A percentile compares a stretch with the other conserved stretches of the same genome.
Conservation (phyloP, 2,113 vertebrate genomes). For the Otis tarda region DNA sequence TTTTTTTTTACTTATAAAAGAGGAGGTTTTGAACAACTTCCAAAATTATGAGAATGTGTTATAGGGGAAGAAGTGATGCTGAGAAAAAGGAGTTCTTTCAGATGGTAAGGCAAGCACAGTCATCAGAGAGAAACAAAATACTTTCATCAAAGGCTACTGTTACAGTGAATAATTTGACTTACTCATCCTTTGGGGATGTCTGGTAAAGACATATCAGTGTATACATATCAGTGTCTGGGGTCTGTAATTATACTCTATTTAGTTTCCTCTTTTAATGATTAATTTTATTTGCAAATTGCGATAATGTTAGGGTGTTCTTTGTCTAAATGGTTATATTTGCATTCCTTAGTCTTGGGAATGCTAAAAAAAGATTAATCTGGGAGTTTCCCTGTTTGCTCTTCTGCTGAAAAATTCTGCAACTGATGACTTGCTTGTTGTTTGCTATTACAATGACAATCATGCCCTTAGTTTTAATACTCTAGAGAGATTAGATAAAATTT, state of each 20-base stretch:
- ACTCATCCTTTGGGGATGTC: background rate
- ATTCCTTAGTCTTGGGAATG: background rate
- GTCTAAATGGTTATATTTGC: background rate
- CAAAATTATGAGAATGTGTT: background rate
- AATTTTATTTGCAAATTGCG: background rate
- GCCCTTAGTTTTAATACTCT: background rate
- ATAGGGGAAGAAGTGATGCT: background rate
- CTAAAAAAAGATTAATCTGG: background rate
- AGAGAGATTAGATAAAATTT: background rate
- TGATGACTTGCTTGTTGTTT: background rate
- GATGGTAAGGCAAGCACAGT: background rate
- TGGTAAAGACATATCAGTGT: background rate
- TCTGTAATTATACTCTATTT: background rate
- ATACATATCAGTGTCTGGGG: background rate
- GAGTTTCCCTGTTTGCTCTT: background rate
- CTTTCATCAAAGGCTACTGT: background rate
- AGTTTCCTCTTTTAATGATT: background rate
- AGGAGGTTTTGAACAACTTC: background rate
- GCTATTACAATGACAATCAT: background rate
- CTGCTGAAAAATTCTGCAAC: background rate
- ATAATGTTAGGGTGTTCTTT: background rate
- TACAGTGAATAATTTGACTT: slow-evolving; percentile 27
- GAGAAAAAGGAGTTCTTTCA: background rate
- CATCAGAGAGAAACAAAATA: background rate
- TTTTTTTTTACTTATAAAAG: background rate